Percentiles rank a stretch among this genome's conserved stretches.
Conservation (phyloP, 1,140 invertebrate species). For the Platorchestia sp. region DNA sequence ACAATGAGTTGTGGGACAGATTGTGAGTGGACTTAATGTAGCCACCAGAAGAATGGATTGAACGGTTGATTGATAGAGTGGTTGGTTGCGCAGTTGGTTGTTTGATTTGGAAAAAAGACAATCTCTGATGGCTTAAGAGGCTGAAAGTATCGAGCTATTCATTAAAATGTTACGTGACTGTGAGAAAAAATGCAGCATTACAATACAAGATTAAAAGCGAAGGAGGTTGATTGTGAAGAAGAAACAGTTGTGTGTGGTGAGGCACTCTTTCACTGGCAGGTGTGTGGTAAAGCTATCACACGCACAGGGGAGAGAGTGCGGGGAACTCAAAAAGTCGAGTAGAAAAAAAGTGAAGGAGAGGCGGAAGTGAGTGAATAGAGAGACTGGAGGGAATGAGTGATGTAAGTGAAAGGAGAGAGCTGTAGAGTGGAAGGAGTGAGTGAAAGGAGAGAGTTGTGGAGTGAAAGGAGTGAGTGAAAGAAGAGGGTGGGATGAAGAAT, state of each 20-base stretch:
- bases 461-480: not conserved
- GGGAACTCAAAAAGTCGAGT: not conserved
- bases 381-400: not conserved
- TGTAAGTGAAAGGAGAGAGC: too few relatives aligned
- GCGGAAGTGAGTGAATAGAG: too few relatives aligned
- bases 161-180: not conserved
- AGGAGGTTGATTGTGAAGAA: not conserved
- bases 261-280: too few relatives aligned
- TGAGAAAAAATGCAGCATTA: not conserved
- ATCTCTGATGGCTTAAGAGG: too few relatives aligned
- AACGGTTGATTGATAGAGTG: not conserved
- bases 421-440: not conserved
- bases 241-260: not conserved
- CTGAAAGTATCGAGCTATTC: too few relatives aligned
- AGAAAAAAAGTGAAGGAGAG: too few relatives aligned
- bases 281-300: not conserved
- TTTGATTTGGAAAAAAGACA: too few relatives aligned
- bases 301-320: not conserved
- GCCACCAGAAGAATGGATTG: not conserved
- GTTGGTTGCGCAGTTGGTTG: too few relatives aligned
- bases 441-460: not conserved
- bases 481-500: not conserved
- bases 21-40: not conserved
- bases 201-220: not conserved
- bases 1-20: not conserved